A percentile compares a stretch with the other conserved stretches of the same genome.
phyloP scores from a whole-genome alignment of 2,888 invertebrate species.

The Hydraecia micacea region DNA sequence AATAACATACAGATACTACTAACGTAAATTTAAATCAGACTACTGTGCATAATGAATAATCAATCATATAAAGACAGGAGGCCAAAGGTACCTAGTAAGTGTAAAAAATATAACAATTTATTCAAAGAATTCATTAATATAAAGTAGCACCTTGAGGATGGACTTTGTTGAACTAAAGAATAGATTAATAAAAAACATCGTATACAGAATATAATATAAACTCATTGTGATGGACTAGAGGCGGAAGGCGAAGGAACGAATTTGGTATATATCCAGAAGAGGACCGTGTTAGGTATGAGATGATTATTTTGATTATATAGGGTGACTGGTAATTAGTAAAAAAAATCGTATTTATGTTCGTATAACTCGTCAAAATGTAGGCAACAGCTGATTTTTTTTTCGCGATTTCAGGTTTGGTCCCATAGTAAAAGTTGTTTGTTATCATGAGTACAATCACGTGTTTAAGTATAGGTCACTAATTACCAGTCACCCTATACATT shows the following conservation, averaged over 20 bases:
- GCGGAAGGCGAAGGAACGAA: background rate
- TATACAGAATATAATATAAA: background rate
- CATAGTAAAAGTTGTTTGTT: too few relatives aligned
- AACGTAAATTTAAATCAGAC: conserved; percentile 39
- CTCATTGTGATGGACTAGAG: background rate
- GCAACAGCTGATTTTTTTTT: too few relatives aligned
- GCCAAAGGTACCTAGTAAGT: conserved; percentile 20
- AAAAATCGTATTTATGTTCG: too few relatives aligned
- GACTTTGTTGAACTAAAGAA: background rate
- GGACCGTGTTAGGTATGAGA: background rate
- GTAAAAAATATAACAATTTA: conserved; percentile 36
- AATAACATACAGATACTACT: background rate
- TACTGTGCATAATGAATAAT: conserved; percentile 19
- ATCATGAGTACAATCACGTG: too few relatives aligned
- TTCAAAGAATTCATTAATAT: conserved; percentile 36
- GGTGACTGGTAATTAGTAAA: too few relatives aligned
- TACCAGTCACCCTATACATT: too few relatives aligned
- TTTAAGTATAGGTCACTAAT: too few relatives aligned
- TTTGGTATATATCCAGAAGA: background rate
- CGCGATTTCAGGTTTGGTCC: too few relatives aligned
- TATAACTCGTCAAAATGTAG: too few relatives aligned
- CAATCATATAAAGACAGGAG: conserved; percentile 4
- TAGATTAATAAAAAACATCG: background rate
- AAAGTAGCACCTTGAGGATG: conserved; percentile 13
- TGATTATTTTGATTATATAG: background rate